Conservation (phyloP, 2,888 invertebrate species). For the Sinohyriopsis cumingii region DNA sequence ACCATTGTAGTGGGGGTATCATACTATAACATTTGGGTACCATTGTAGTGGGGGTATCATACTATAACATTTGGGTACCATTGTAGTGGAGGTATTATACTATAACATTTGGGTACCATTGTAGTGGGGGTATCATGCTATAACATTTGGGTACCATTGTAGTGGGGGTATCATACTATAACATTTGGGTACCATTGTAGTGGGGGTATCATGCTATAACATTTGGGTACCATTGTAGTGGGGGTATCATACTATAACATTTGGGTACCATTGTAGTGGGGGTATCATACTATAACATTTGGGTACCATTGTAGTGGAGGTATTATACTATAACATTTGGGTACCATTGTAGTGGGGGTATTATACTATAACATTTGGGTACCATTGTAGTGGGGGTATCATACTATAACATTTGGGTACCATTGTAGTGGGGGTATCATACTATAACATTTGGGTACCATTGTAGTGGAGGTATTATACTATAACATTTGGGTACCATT, state of each 20-base stretch:
- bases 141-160: background rate
- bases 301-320: background rate
- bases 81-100: background rate
- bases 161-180: background rate
- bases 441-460: no score
- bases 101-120: background rate
- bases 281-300: no score
- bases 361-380: no score
- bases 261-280: background rate
- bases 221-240: background rate
- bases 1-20: background rate
- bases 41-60: background rate
- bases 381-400: background rate
- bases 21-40: no score
- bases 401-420: no score
- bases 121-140: background rate
- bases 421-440: background rate
- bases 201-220: background rate
- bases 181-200: background rate
- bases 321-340: no score
- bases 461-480: background rate
- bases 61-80: no score
- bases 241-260: no score
- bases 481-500: background rate
- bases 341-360: background rate